phyloP scores from a whole-genome alignment of 2,113 vertebrate genomes.

The Solea senegalensis region DNA sequence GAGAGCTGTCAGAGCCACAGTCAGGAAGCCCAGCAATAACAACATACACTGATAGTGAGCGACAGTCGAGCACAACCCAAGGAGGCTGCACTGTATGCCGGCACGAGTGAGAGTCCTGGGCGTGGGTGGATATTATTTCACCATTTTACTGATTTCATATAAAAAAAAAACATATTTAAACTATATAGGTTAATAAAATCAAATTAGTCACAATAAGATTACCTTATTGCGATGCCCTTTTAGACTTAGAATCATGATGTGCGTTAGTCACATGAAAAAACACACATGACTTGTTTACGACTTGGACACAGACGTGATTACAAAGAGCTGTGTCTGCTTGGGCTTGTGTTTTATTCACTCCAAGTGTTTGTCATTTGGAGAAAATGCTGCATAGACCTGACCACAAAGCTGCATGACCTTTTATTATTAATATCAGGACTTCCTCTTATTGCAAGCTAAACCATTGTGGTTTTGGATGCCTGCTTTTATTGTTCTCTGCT shows the following conservation, averaged over 20 bases:
- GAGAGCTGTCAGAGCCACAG: conserved; percentile 63
- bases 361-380: conserved; percentile 1
- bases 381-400: no score
- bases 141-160: no score
- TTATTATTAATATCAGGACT: no score
- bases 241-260: not conserved
- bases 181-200: no score
- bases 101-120: not conserved
- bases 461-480: no score
- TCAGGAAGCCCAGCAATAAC: conserved; percentile 39
- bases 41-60: conserved; percentile 30
- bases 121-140: conserved; percentile 6
- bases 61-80: conserved; percentile 60
- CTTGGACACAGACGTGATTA: not conserved
- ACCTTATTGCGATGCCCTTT: not conserved
- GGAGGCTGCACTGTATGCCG: conserved; percentile 10
- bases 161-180: no score
- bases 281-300: conserved; percentile 2
- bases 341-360: not conserved
- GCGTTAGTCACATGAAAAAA: not conserved
- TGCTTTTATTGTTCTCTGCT: no score
- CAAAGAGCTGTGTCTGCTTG: conserved; percentile 1
- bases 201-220: no score
- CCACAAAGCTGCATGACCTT: no score
- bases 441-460: no score